phyloP scores from a whole-genome alignment of 1,140 invertebrate genomes.

The Pissodes strobi region DNA sequence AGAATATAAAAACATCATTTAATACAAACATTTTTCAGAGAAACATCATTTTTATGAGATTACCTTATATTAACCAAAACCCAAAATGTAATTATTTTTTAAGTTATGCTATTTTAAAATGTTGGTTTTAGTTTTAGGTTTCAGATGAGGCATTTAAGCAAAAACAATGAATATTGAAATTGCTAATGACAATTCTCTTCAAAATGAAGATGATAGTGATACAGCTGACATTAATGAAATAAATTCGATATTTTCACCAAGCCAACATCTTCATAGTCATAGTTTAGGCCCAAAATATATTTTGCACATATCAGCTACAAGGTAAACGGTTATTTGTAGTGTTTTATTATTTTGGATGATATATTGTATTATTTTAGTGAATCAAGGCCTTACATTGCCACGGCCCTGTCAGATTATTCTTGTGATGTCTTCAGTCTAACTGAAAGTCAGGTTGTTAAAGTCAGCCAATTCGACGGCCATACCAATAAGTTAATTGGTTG shows the following conservation, averaged over 20 bases:
- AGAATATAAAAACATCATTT: too few relatives aligned
- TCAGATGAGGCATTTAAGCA: too few relatives aligned
- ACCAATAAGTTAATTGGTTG: slow-evolving; percentile 61
- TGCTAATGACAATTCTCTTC: too few relatives aligned
- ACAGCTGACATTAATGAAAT: too few relatives aligned
- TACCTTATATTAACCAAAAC: too few relatives aligned
- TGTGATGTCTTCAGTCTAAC: slow-evolving; percentile 42
- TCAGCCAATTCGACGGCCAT: slow-evolving; percentile 56
- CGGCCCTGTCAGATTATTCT: slow-evolving; percentile 37
- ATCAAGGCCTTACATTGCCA: slow-evolving; percentile 38
- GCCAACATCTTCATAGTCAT: slow-evolving; percentile 16
- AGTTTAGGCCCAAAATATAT: slow-evolving; percentile 41
- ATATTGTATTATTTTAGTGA: slow-evolving; percentile 32
- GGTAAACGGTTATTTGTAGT: slow-evolving; percentile 33
- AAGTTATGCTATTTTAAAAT: too few relatives aligned
- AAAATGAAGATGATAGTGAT: too few relatives aligned
- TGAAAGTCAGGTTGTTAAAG: slow-evolving; percentile 47
- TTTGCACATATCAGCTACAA: slow-evolving; percentile 43
- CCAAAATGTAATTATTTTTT: too few relatives aligned
- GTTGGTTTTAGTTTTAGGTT: too few relatives aligned
- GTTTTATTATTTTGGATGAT: background rate
- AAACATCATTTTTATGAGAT: too few relatives aligned
- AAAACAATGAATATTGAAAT: too few relatives aligned
- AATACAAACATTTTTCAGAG: too few relatives aligned
- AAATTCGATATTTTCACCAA: slow-evolving; percentile 17